A percentile compares a stretch with the other conserved stretches of the same genome.
Evolutionary conservation across 2,888 invertebrate genomes (phyloP).

Genomic region (Clusia tigrina): DNA sequence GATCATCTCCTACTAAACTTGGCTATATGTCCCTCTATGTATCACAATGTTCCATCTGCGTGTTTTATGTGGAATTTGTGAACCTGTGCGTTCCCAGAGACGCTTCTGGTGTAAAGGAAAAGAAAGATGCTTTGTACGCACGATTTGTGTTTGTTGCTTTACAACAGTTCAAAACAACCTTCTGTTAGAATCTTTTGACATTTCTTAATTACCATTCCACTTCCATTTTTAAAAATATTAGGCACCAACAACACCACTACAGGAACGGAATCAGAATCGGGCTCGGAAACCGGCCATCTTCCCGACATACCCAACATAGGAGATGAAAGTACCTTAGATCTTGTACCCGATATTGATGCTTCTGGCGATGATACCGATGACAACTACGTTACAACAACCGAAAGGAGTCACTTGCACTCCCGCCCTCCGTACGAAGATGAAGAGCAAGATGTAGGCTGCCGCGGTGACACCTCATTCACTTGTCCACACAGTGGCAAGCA

Average conservation of each 20-base stretch:
- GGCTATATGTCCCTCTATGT: not conserved
- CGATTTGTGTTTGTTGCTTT: too few relatives aligned
- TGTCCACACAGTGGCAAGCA: conserved; percentile 44
- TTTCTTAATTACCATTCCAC: not conserved
- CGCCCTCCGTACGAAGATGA: conserved; percentile 16
- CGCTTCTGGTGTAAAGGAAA: not conserved
- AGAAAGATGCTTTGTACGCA: not conserved
- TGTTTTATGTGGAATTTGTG: not conserved
- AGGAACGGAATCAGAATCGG: conserved; percentile 16
- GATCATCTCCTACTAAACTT: too few relatives aligned
- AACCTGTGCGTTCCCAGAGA: not conserved
- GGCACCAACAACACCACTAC: too few relatives aligned
- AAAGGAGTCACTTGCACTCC: conserved; percentile 34
- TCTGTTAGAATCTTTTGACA: not conserved
- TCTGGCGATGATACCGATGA: conserved; percentile 38
- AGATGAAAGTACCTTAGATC: not conserved
- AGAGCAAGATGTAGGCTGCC: conserved; percentile 42
- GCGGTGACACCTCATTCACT: conserved; percentile 55
- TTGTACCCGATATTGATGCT: conserved; percentile 33
- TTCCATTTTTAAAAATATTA: not conserved
- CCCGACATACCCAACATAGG: not conserved
- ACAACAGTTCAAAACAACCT: too few relatives aligned
- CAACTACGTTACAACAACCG: conserved; percentile 31
- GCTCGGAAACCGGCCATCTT: not conserved
- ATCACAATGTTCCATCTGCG: not conserved